phyloP scores from a whole-genome alignment of 2,113 vertebrate genomes.

The Atrichornis clamosus region DNA sequence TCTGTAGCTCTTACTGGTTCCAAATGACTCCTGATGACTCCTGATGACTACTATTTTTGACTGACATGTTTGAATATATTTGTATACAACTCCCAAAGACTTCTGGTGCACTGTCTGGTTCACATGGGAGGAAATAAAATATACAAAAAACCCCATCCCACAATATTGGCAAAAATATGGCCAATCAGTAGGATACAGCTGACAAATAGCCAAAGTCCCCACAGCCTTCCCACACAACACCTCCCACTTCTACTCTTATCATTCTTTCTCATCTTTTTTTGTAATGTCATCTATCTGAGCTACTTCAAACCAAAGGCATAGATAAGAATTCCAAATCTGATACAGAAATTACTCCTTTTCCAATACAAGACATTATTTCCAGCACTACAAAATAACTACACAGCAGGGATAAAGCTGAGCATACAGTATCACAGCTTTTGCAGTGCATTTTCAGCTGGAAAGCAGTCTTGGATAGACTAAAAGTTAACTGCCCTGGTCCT shows the following conservation, averaged over 20 bases:
- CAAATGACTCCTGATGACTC: neutral
- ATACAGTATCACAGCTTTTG: neutral
- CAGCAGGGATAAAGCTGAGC: neutral
- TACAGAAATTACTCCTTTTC: neutral
- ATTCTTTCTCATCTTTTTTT: neutral
- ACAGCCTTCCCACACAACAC: neutral
- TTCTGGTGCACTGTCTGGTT: neutral
- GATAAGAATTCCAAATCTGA: neutral
- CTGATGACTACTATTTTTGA: neutral
- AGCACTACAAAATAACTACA: neutral
- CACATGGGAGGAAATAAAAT: neutral
- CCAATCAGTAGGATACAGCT: neutral
- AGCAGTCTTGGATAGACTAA: neutral
- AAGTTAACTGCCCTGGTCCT: neutral
- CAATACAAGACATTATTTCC: neutral
- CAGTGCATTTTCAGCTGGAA: neutral
- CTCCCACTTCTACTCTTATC: neutral
- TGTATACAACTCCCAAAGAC: neutral
- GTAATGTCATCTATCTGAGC: neutral
- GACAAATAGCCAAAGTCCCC: neutral
- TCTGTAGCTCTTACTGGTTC: neutral
- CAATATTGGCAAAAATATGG: neutral
- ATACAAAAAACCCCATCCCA: accelerated
- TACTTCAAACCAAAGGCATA: neutral
- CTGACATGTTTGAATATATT: neutral